Evolutionary conservation across 2,888 invertebrate genomes (phyloP), one percentile per base, ranked within the genome.

Genomic region (Lomographa bimaculata): DNA sequence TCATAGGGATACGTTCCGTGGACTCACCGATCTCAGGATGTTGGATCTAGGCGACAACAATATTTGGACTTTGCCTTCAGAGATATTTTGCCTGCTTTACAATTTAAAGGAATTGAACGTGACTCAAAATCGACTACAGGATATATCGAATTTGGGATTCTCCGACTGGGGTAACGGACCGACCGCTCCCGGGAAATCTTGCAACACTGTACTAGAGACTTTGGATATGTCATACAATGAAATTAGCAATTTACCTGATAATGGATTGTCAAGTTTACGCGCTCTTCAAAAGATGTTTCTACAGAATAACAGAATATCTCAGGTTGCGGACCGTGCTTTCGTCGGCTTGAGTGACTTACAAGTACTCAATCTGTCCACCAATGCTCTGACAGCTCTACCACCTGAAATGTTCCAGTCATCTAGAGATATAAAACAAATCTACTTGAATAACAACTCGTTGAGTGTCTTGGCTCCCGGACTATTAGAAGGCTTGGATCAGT

Each of bases 311-410:
- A 92, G 92, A 57, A 91, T 96, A 63, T 92, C 93, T 17, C 91
- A 92, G 23, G 90, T 95, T 7, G 94, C 92, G 3, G 95, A 95
- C 71, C 91, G 94, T 27, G 93, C 95, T 19, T 92, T 96, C 54
- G 91, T 91, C 23, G 94, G 94, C 16, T 82, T 96, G 47, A 90
- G 85, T 54, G 90, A 92, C 45, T 79, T 96, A 50, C 92, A 92
- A 68, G 89, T 93, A 30, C 84, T 97, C 18, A 96, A 96, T 81
- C 79, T 96, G 62, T 94, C 95, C 14, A 94, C 94, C 59, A 97
- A 97, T 76, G 91, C 92, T 50, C 81, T 97, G 56, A 93, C 92
- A 18, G 93, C 94, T 4, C 82, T 96, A 54, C 96, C 96, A 3
- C 93, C 95, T 17, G 94, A 94, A 69, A 82, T 96, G 69, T 95